These are phyloP conservation scores for Cranoglanis bouderius DNA, from an alignment of 2,113 vertebrate genomes.

Conservation along the genomic window DNA sequence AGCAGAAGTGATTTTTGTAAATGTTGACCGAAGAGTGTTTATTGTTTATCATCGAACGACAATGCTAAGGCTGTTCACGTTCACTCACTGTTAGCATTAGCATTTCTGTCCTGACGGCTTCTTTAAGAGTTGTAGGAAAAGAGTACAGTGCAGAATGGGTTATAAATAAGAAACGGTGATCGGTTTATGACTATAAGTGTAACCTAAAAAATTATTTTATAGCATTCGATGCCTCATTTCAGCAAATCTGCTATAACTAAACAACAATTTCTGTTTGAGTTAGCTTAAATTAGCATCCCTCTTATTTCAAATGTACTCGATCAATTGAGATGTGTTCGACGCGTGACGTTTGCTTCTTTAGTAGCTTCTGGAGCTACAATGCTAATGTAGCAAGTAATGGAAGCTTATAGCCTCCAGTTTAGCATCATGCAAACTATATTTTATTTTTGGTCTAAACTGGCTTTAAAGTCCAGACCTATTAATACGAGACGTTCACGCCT, in stretches of 20 bases:
- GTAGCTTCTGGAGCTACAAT: not conserved
- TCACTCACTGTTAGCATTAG: not conserved
- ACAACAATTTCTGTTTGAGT: not conserved
- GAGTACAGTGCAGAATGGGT: not conserved
- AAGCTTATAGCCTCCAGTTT: not conserved
- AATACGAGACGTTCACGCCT: not conserved
- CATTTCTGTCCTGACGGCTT: not conserved
- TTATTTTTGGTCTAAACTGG: not conserved
- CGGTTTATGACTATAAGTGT: not conserved
- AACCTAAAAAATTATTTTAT: not conserved
- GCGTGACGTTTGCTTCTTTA: not conserved
- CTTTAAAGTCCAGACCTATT: not conserved
- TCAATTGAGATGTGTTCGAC: not conserved
- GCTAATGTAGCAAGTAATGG: constrained; percentile 13
- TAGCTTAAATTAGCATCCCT: not conserved
- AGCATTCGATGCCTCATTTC: not conserved
- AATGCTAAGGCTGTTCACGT: not conserved
- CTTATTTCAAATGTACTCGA: not conserved
- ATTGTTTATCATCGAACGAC: not conserved
- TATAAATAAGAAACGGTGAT: not conserved
- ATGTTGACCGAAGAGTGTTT: not conserved
- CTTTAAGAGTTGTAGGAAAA: not conserved
- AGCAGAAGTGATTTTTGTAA: not conserved
- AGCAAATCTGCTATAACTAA: not conserved
- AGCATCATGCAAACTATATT: not conserved